phyloP scores from a whole-genome alignment of 2,113 vertebrate genomes.

The Callipepla californica region DNA sequence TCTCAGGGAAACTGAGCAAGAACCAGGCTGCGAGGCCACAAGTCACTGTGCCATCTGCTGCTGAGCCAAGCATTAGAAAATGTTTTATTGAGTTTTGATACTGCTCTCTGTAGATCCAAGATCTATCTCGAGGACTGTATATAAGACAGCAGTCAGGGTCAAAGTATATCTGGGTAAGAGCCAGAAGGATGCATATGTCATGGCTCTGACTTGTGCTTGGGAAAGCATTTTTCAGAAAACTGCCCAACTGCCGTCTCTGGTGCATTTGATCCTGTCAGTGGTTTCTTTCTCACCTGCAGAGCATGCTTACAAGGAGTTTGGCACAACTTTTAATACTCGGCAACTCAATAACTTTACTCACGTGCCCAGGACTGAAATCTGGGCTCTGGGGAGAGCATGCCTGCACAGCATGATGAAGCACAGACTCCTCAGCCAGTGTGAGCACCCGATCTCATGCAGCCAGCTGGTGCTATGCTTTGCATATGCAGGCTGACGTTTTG shows the following conservation, averaged over 20 bases:
- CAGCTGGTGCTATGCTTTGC: fast-evolving
- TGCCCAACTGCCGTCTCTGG: not conserved
- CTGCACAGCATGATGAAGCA: not conserved
- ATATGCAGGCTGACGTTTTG: fast-evolving
- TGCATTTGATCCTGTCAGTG: fast-evolving
- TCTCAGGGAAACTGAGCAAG: not conserved
- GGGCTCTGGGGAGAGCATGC: not conserved
- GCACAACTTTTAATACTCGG: not conserved
- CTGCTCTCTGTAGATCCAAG: not conserved
- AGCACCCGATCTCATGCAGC: not conserved
- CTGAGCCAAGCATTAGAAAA: fast-evolving
- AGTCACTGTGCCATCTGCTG: not conserved
- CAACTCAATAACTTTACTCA: not conserved
- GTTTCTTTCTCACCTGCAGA: not conserved
- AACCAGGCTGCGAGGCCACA: not conserved
- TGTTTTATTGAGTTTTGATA: fast-evolving
- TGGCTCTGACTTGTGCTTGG: not conserved
- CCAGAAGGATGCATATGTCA: not conserved
- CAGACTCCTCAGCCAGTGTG: not conserved
- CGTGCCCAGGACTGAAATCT: not conserved
- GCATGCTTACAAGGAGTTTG: not conserved
- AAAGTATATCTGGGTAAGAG: constrained; percentile 29
- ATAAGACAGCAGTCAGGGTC: not conserved
- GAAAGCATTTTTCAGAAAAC: not conserved
- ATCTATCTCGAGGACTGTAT: not conserved